Evolutionary conservation across 2,888 invertebrate genomes (phyloP), one percentile per base, ranked within the genome.

Genomic region (Choreutis nemorana): DNA sequence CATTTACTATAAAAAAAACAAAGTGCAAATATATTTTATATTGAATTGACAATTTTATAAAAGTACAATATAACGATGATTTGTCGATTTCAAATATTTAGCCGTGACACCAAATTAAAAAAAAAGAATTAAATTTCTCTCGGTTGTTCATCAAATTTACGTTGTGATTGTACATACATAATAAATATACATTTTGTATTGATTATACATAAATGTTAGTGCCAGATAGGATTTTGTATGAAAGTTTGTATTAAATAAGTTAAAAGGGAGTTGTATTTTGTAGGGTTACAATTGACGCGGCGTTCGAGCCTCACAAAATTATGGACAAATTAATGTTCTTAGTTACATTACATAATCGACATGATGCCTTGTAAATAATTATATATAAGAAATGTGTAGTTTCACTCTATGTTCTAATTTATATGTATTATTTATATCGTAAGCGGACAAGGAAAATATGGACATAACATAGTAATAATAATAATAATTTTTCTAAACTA

Each of bases 101-200:
- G 42, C 59, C 48, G 55, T 54, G 57, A 71, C 70, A 71, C 62
- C 65, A 71, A 61, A 55, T 52, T 47, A 10, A 8, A n/a, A n/a
- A n/a, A n/a, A n/a, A n/a, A n/a, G n/a, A n/a, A n/a, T 37, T 46
- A 44, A 56, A 55, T 66, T 60, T 61, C 59, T 65, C 66, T 77
- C 59, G 75, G 75, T 77, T 77, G 75, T 75, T 75, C 65, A 65
- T 65, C 61, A 70, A 68, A 66, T 71, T 77, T 75, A 73, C 56
- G 75, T 77, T 75, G 77, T 77, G 75, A 77, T 68, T 71, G 72
- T 77, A 71, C 67, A 73, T 73, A 72, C 55, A 70, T 66, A 57
- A 61, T 52, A 65, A 66, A 70, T 63, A 73, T 77, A 77, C 72
- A 71, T 77, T 77, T 77, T 77, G 63, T 77, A 77, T 71, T 65